Conservation (phyloP, 2,113 vertebrate genomes). For the Cryptomyrus ogoouensis region DNA sequence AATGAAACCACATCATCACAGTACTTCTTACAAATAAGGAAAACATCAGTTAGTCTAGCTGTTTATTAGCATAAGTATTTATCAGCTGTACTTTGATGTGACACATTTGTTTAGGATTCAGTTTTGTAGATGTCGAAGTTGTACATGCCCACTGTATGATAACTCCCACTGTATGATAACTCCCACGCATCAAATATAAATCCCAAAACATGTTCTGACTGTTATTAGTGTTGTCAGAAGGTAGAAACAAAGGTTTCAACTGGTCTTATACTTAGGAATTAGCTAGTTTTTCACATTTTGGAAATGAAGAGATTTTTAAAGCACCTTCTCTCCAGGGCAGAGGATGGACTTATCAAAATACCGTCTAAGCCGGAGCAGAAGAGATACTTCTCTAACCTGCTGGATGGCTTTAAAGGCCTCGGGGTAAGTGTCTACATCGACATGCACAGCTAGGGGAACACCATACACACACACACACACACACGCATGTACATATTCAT, state of each 20-base stretch:
- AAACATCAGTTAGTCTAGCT: background rate
- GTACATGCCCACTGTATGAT: background rate
- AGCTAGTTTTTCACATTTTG: background rate
- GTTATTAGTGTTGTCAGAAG: background rate
- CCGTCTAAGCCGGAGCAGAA: constrained; percentile 20
- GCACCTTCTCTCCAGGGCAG: constrained; percentile 40
- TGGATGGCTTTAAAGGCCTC: constrained; percentile 32
- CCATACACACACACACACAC: background rate
- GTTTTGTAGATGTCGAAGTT: background rate
- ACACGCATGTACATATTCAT: too few species aligned
- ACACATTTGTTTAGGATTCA: background rate
- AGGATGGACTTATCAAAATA: constrained; percentile 44
- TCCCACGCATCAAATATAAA: background rate
- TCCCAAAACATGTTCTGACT: background rate
- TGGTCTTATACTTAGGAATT: background rate
- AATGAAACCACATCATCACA: background rate
- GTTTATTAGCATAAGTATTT: background rate
- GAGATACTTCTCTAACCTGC: constrained; percentile 3
- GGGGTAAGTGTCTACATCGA: constrained; percentile 40
- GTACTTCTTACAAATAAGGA: background rate
- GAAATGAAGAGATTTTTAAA: background rate
- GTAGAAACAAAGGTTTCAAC: background rate
- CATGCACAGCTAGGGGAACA: background rate
- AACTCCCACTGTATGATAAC: background rate
- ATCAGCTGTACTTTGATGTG: background rate